Base-by-base conservation (phyloP, 2,888 invertebrate species). In the Herminia tarsipennalis region DNA sequence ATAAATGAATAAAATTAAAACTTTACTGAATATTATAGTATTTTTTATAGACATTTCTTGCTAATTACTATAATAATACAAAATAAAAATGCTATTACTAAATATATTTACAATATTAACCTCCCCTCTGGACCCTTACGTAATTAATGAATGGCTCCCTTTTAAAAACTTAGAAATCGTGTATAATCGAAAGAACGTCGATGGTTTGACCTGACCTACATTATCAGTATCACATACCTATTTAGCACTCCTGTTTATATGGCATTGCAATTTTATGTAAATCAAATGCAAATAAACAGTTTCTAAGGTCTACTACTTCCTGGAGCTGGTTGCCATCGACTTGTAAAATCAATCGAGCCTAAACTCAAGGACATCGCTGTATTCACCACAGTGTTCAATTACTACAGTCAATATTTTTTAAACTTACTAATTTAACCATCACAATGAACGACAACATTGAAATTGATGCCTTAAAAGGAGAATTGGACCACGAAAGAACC, bases 401-500 rank as follows among this genome's bases (percentile, higher is more conserved):
- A 43, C 20, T 34, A 36, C 36, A 49, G 44, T 54, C 53, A 54
- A 30, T 49, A 41, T 41, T 24, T 30, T 39, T 47, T 34, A 45
- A 53, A 16, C 48, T 36, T 13, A 5, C 14, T 34, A 42, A 33
- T 41, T 22, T 9, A 46, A 25, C 24, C 42, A 25, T 27, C 29
- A 73, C 42, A 71, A 88, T 88, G 86, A 83, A 81, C 60, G 91
- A 92, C 47, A 83, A 71, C 20, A 24, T 35, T 72, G 92, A 92
- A 79, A 83, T 92, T 44, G 92, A 92, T 32, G 71, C 60, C 56
- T 73, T 92, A 48, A 92, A 83, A 80, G 80, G 65, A 49, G 92
- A 92, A 76, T 69, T 90, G 57, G 92, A 92, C 44, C 88, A 89
- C 54, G 92, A 92, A 73, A 92, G 86, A 65, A 78, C 81, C 44